phyloP scores from a whole-genome alignment of 1,140 invertebrate genomes.

The Propsilocerus akamusi region DNA sequence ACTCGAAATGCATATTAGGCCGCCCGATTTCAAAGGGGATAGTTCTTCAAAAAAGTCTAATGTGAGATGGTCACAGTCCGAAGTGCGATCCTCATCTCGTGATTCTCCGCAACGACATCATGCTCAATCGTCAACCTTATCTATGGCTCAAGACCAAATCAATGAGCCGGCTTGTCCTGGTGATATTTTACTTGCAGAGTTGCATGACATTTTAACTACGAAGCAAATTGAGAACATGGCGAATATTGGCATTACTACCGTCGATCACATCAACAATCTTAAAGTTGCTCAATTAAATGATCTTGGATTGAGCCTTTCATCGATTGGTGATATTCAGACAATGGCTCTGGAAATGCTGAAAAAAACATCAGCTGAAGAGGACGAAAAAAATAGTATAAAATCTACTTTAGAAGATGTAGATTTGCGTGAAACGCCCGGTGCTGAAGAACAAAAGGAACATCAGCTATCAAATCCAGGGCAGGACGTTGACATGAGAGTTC shows the following conservation, averaged over 20 bases:
- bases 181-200: conserved; percentile 32
- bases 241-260: conserved; percentile 33
- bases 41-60: background rate
- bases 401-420: background rate
- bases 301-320: conserved; percentile 25
- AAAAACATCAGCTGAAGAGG: background rate
- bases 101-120: background rate
- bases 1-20: conserved; percentile 33
- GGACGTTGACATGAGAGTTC: conserved; percentile 33
- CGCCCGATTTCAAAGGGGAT: no score
- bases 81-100: background rate
- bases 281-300: conserved; percentile 34
- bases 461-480: conserved; percentile 31
- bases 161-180: conserved; percentile 12
- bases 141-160: background rate
- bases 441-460: conserved; percentile 8
- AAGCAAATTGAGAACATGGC: conserved; percentile 33
- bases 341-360: conserved; percentile 21
- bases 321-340: conserved; percentile 34
- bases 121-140: background rate
- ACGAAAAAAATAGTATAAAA: background rate
- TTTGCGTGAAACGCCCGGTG: background rate
- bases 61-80: no score
- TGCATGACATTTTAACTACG: conserved; percentile 29
- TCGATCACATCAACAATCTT: conserved; percentile 33